Percentiles rank a stretch among this genome's conserved stretches.
phyloP scores from a whole-genome alignment of 2,888 invertebrate species.

The Spialia ferax region DNA sequence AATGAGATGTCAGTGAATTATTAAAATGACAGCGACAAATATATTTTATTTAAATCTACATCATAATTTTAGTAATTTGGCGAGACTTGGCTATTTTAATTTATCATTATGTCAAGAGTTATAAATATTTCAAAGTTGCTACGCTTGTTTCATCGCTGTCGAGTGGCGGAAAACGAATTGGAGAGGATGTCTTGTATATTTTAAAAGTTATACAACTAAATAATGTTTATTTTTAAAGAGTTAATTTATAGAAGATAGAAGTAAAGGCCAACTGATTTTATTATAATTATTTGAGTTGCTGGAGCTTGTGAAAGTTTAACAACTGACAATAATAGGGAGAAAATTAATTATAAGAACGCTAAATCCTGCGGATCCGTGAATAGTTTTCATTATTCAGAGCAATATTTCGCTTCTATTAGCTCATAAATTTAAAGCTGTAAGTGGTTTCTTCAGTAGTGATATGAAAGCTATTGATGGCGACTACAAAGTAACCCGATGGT shows the following conservation, averaged over 20 bases:
- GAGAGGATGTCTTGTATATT: conserved; percentile 2
- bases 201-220: too few relatives aligned
- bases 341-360: not conserved
- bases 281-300: too few relatives aligned
- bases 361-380: not conserved
- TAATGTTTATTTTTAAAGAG: too few relatives aligned
- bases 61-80: conserved; percentile 38
- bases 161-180: conserved; percentile 9
- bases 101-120: conserved; percentile 34
- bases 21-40: conserved; percentile 35
- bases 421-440: not conserved
- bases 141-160: conserved; percentile 9
- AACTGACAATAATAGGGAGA: not conserved
- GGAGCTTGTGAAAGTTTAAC: not conserved
- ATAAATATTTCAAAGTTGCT: conserved; percentile 23
- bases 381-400: not conserved
- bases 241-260: not conserved
- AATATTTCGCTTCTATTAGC: not conserved
- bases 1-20: conserved; percentile 35
- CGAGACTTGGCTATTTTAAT: conserved; percentile 34
- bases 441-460: not conserved
- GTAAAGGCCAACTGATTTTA: not conserved
- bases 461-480: not conserved
- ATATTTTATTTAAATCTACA: conserved; percentile 35
- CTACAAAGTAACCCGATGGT: too few relatives aligned